phyloP scores from a whole-genome alignment of 2,113 vertebrate genomes.

The Aldabrachelys gigantea region DNA sequence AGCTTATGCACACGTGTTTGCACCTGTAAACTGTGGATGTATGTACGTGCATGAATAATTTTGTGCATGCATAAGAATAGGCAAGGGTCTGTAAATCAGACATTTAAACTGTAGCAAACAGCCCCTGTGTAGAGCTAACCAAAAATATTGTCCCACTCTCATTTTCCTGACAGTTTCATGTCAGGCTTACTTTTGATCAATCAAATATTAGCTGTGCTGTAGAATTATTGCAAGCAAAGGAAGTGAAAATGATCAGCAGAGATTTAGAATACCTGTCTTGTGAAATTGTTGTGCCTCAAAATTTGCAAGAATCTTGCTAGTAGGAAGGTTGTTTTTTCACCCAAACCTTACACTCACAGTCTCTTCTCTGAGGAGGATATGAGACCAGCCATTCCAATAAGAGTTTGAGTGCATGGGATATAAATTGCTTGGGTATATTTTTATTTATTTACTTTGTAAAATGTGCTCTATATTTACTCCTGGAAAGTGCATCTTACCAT shows the following conservation, averaged over 20 bases:
- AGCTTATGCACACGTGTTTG: background rate
- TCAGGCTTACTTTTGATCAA: background rate
- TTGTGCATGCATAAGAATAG: background rate
- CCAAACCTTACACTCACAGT: background rate
- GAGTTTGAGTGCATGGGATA: background rate
- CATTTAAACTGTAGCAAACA: background rate
- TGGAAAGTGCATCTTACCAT: fast-evolving
- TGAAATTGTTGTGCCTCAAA: background rate
- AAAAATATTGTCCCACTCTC: background rate
- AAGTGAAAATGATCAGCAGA: background rate
- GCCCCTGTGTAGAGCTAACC: background rate
- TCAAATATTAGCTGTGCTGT: background rate
- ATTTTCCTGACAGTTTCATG: background rate
- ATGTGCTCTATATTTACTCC: background rate
- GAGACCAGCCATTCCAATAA: background rate
- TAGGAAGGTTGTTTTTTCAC: background rate
- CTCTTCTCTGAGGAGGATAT: background rate
- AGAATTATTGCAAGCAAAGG: background rate
- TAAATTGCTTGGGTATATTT: background rate
- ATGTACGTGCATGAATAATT: background rate
- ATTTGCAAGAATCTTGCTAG: background rate
- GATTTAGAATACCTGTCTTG: background rate
- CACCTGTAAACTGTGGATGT: background rate
- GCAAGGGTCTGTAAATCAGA: background rate
- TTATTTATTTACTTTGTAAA: background rate